phyloP scores from a whole-genome alignment of 2,888 invertebrate genomes.

The Halictus ligatus region DNA sequence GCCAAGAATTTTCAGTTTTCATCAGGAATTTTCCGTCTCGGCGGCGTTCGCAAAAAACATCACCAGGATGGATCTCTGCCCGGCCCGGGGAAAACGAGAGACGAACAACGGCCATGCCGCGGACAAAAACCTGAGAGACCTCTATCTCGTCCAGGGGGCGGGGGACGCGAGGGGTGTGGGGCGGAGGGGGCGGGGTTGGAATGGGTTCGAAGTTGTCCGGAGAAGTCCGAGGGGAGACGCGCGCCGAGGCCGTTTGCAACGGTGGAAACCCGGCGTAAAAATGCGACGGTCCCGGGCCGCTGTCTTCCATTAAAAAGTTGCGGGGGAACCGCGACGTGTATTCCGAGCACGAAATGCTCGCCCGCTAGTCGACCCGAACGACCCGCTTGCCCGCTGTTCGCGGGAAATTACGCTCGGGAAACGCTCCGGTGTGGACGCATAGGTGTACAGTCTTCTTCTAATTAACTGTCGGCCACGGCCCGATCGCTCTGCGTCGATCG shows the following conservation, averaged over 20 bases:
- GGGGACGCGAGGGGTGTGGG: background rate
- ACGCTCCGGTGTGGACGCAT: background rate
- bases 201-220: conserved; percentile 32
- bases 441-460: background rate
- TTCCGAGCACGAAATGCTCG: conserved; percentile 21
- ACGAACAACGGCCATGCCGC: conserved; percentile 36
- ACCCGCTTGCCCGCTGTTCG: background rate
- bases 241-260: background rate
- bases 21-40: conserved; percentile 52
- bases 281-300: background rate
- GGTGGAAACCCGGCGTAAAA: conserved; percentile 17
- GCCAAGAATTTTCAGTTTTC: conserved; percentile 66
- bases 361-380: background rate
- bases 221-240: background rate
- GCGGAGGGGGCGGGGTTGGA: background rate
- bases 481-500: background rate
- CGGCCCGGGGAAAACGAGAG: conserved; percentile 8
- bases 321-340: background rate
- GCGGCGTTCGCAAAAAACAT: conserved; percentile 33
- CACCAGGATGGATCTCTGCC: conserved; percentile 10
- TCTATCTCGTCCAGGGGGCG: background rate
- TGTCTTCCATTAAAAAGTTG: conserved; percentile 17
- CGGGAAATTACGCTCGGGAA: conserved; percentile 22
- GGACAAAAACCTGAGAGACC: conserved; percentile 36
- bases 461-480: background rate